Conservation (phyloP, 1,140 invertebrate genomes). For the Dufourea novaeangliae region DNA sequence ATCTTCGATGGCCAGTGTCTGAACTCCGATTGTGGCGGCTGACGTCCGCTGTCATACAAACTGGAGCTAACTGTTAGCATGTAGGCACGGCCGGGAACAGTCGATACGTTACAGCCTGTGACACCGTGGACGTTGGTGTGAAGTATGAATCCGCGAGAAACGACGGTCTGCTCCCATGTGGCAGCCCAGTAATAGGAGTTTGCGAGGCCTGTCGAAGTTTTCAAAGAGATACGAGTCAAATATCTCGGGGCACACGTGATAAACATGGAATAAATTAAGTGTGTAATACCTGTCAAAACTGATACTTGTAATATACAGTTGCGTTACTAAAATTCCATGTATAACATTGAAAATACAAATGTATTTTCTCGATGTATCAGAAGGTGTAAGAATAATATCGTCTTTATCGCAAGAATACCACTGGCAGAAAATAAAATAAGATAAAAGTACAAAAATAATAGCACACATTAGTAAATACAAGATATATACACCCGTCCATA, state of each 20-base stretch:
- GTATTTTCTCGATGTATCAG: too few relatives aligned
- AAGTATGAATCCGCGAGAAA: constrained; percentile 66
- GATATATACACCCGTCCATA: too few relatives aligned
- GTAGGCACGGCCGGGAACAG: constrained; percentile 62
- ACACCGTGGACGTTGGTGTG: constrained; percentile 62
- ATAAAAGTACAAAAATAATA: too few relatives aligned
- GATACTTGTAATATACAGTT: too few relatives aligned
- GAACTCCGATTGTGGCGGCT: constrained; percentile 64
- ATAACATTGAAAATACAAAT: too few relatives aligned
- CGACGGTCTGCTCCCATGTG: constrained; percentile 63
- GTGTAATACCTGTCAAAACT: background rate
- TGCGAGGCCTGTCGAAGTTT: constrained; percentile 63
- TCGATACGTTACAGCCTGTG: constrained; percentile 71
- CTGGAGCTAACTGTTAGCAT: constrained; percentile 67
- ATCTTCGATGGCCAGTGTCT: constrained; percentile 66
- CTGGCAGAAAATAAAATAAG: too few relatives aligned
- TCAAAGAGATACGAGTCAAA: constrained; percentile 66
- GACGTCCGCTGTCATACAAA: constrained; percentile 64
- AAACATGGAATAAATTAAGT: constrained; percentile 63
- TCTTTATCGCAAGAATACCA: too few relatives aligned
- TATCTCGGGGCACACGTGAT: constrained; percentile 55
- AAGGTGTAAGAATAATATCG: too few relatives aligned
- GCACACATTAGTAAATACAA: too few relatives aligned
- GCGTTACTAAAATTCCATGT: background rate
- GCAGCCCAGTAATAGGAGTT: constrained; percentile 65